Percentiles rank a stretch among this genome's conserved stretches.
These are phyloP conservation scores for Psilopsiagon aurifrons DNA, from an alignment of 2,113 vertebrate genomes.

Conservation along the genomic window DNA sequence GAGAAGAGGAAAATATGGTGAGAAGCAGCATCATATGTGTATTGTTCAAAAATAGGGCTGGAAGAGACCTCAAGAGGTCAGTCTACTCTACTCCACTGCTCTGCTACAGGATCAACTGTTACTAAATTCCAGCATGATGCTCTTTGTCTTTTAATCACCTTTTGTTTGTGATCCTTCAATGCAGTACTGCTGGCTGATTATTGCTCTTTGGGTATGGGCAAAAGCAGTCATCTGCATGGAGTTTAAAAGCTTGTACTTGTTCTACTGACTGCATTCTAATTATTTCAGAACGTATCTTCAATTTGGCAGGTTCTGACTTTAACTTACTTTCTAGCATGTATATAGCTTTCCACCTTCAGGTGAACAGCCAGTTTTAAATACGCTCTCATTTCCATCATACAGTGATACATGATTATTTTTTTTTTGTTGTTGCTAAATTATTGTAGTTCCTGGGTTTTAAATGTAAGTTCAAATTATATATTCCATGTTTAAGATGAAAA, in stretches of 20 bases:
- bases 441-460: neutral
- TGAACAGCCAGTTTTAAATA: neutral
- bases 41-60: neutral
- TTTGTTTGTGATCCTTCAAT: neutral
- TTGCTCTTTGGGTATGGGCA: neutral
- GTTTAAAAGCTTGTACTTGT: neutral
- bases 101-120: neutral
- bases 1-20: neutral
- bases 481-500: neutral
- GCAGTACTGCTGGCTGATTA: neutral
- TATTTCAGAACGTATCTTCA: neutral
- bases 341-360: neutral
- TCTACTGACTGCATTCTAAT: neutral
- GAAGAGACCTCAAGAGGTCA: conserved; percentile 60
- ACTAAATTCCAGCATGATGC: neutral
- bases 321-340: neutral
- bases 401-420: neutral
- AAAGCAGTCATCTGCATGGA: neutral
- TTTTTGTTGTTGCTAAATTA: neutral
- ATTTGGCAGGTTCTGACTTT: neutral
- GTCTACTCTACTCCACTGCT: conserved; percentile 22
- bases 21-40: neutral
- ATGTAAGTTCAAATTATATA: neutral
- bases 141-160: conserved; percentile 47
- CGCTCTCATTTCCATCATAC: neutral